These are phyloP conservation scores for Zaprionus ornatus DNA, from an alignment of 1,140 invertebrate species.

Conservation along the genomic window DNA sequence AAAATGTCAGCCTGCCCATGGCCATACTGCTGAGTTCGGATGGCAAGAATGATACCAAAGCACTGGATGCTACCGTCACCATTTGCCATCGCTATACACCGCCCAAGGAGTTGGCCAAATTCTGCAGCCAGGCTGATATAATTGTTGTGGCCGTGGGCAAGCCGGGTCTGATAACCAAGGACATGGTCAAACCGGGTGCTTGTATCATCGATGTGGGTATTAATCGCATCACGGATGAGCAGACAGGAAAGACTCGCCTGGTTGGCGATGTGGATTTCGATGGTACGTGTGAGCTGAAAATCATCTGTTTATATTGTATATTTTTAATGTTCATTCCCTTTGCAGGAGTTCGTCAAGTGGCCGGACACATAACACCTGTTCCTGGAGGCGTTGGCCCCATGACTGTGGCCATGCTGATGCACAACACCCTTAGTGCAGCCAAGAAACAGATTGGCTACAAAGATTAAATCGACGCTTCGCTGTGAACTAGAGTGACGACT, in stretches of 20 bases:
- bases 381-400: conserved; percentile 95
- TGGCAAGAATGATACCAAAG: conserved; percentile 86
- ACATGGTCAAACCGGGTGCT: conserved; percentile 95
- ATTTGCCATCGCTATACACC: conserved; percentile 95
- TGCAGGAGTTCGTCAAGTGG: conserved; percentile 89
- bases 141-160: conserved; percentile 92
- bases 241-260: conserved; percentile 88
- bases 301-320: neutral
- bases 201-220: conserved; percentile 95
- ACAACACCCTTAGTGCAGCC: conserved; percentile 91
- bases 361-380: conserved; percentile 92
- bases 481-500: neutral
- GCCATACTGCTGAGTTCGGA: conserved; percentile 92
- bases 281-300: conserved; percentile 79
- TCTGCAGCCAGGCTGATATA: conserved; percentile 91
- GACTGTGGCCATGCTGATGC: conserved; percentile 95
- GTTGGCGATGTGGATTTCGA: conserved; percentile 96
- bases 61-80: conserved; percentile 93
- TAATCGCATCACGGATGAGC: conserved; percentile 87
- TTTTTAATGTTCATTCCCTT: conserved; percentile 47
- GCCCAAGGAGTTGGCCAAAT: conserved; percentile 88
- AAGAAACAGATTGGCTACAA: conserved; percentile 70
- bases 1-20: conserved; percentile 95
- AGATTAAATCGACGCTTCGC: neutral
- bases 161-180: conserved; percentile 90